A percentile compares a stretch with the other conserved stretches of the same genome.
phyloP scores from a whole-genome alignment of 2,888 invertebrate species.

The Harpalus rufipes region DNA sequence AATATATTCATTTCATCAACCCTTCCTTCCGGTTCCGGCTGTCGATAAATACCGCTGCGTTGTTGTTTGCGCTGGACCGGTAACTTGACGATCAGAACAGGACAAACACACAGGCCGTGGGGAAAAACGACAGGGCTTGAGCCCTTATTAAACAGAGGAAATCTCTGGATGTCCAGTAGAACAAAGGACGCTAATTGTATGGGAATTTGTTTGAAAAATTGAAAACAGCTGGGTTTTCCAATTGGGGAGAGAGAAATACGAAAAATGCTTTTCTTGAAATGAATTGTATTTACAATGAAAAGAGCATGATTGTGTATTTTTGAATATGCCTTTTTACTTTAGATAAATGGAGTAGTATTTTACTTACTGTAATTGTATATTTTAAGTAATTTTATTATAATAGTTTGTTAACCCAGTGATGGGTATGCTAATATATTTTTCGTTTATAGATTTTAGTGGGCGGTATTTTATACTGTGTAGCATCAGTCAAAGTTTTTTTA shows the following conservation, averaged over 20 bases:
- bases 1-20: slow-evolving; percentile 66
- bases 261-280: not conserved
- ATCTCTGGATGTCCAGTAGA: slow-evolving; percentile 16
- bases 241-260: not conserved
- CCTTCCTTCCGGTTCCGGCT: slow-evolving; percentile 55
- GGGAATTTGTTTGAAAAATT: not conserved
- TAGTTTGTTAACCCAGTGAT: too few relatives aligned
- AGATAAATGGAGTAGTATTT: too few relatives aligned
- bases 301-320: too few relatives aligned
- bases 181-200: not conserved
- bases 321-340: too few relatives aligned
- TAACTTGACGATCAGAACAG: slow-evolving; percentile 50
- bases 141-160: slow-evolving; percentile 59
- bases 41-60: slow-evolving; percentile 54
- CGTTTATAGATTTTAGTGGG: too few relatives aligned
- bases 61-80: slow-evolving; percentile 56
- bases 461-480: too few relatives aligned
- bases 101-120: slow-evolving; percentile 10
- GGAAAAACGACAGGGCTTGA: slow-evolving; percentile 18
- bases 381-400: too few relatives aligned
- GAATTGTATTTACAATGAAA: not conserved
- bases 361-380: too few relatives aligned
- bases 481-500: too few relatives aligned
- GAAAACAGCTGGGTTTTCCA: too few relatives aligned
- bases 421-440: too few relatives aligned